Base-by-base conservation (phyloP, 2,113 vertebrate species). In the Poeciliopsis occidentalis region DNA sequence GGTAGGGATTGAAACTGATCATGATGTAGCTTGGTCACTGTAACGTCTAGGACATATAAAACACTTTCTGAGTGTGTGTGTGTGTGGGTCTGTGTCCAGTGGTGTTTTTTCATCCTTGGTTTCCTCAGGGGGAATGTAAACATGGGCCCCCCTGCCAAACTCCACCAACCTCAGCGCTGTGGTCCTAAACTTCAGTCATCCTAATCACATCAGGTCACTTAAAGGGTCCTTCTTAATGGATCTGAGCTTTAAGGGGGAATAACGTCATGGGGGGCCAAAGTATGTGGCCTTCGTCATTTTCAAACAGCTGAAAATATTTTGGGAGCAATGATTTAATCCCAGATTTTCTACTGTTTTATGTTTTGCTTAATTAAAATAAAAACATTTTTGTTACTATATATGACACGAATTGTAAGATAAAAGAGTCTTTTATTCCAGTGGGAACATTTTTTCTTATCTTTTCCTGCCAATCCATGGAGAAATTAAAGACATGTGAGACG, bases 101-200 rank as follows among this genome's bases (percentile, higher is more conserved):
- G 93, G 91, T 92, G 93, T 92, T 90, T 94, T 96, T 97, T 96
- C 95, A 96, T 96, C 95, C 94, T 90, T 93, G 90, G 92, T 94
- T 97, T 97, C 96, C 95, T 94, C 95, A 96, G 95, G 85, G 94
- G 94, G 95, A 96, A 94, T 97, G 96, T 98, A 98, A 98, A 98
- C 96, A 97, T 90, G 92, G 96, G 96, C 95, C 90, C 19, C 19
- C 0, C 0, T 29, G 95, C 96, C 96, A 96, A 87, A 81, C 81
- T 67, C 79, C 80, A 84, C 86, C 91, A 80, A 84, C 64, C 78
- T 73, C 2, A 69, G 71, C 22, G 22, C 54, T 78, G 84, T 76
- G 65, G 69, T 75, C 79, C 65, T 44, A 24, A 82, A 62, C 67
- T 67, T 66, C 8, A 13, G 69, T 69, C 79, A 54, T 86, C 75